A percentile compares a stretch with the other conserved stretches of the same genome.
These are phyloP conservation scores for Leptinotarsa peninsularis DNA, from an alignment of 2,888 invertebrate genomes.

Conservation along the genomic window DNA sequence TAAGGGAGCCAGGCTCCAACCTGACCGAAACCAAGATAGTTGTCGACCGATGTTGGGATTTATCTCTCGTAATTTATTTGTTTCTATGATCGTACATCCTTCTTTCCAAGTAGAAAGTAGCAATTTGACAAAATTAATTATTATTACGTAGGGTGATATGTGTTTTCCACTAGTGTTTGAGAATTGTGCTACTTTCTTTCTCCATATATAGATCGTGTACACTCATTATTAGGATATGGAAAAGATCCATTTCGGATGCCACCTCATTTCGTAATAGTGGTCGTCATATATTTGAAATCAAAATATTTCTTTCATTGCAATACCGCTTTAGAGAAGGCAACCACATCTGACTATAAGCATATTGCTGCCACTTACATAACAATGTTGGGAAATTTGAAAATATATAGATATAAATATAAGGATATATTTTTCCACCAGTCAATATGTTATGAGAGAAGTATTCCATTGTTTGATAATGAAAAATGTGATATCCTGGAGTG, in stretches of 20 bases:
- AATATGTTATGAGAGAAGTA: not conserved
- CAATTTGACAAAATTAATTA: too few relatives aligned
- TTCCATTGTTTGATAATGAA: not conserved
- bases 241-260: not conserved
- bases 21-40: too few relatives aligned
- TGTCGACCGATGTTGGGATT: too few relatives aligned
- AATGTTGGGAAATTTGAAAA: not conserved
- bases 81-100: too few relatives aligned
- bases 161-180: not conserved
- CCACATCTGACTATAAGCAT: not conserved
- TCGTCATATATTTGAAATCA: not conserved
- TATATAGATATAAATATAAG: not conserved
- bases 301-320: not conserved
- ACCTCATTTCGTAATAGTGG: not conserved
- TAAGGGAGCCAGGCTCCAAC: too few relatives aligned
- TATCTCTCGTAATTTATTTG: too few relatives aligned
- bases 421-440: not conserved
- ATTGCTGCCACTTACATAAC: slow-evolving; percentile 8
- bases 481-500: not conserved
- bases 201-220: not conserved
- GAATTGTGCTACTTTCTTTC: not conserved
- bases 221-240: not conserved
- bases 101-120: too few relatives aligned
- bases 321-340: not conserved
- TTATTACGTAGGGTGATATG: too few relatives aligned